Percentiles rank a stretch among this genome's conserved stretches.
These are phyloP conservation scores for Megaustenia siamemsis DNA, from an alignment of 2,888 invertebrate species.

Conservation along the genomic window DNA sequence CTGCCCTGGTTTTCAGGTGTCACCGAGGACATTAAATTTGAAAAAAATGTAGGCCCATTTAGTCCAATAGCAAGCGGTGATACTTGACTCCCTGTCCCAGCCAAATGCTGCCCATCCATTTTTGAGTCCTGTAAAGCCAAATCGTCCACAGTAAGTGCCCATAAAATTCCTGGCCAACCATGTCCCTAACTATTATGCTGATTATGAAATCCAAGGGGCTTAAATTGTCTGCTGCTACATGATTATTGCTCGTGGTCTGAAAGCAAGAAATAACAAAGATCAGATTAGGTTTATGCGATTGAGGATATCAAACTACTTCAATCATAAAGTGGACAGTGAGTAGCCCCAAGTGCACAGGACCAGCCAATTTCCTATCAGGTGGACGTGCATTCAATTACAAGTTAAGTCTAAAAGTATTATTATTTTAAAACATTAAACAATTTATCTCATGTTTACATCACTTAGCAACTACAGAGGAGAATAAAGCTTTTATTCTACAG, in stretches of 20 bases:
- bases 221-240: constrained; percentile 30
- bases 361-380: no score
- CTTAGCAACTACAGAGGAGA: no score
- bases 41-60: constrained; percentile 34
- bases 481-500: no score
- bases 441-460: no score
- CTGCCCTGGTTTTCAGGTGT: constrained; percentile 33
- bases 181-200: constrained; percentile 42
- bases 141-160: constrained; percentile 15
- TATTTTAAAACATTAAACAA: no score
- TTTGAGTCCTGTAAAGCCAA: constrained; percentile 9
- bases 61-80: constrained; percentile 50
- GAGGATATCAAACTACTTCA: no score
- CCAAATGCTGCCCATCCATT: constrained; percentile 51
- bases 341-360: no score
- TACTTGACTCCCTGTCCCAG: constrained; percentile 47
- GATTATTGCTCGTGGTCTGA: constrained; percentile 14
- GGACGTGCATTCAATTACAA: no score
- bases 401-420: no score
- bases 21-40: constrained; percentile 51
- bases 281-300: not conserved
- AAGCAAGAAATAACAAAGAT: not conserved
- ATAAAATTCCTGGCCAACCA: constrained; percentile 33
- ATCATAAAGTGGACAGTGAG: no score
- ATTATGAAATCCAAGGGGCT: not conserved